phyloP scores from a whole-genome alignment of 2,888 invertebrate genomes.

The Balanococcus diminutus region DNA sequence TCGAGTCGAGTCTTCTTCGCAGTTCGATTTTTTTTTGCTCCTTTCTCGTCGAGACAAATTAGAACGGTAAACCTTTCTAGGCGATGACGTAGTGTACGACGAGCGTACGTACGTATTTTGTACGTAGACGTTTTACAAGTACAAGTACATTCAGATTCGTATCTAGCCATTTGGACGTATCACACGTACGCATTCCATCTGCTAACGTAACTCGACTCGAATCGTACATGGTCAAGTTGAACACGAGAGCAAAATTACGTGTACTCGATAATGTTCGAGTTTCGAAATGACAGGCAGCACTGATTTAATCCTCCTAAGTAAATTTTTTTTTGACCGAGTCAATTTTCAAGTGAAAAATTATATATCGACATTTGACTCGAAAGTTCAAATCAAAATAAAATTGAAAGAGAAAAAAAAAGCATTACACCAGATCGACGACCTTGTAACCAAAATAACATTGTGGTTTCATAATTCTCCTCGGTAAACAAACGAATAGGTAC shows the following conservation, averaged over 20 bases:
- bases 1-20: neutral
- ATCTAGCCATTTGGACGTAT: neutral
- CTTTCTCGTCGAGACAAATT: no score
- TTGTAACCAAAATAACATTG: conserved; percentile 5
- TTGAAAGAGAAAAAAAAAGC: neutral
- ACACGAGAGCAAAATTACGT: neutral
- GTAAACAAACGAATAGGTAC: neutral
- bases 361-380: neutral
- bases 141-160: neutral
- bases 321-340: no score
- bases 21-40: neutral
- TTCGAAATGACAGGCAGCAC: neutral
- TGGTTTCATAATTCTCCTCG: neutral
- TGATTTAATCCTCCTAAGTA: neutral
- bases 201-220: neutral
- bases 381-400: neutral
- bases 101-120: neutral
- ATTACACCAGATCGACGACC: conserved; percentile 5
- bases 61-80: neutral
- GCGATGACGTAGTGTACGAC: neutral
- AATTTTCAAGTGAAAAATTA: neutral
- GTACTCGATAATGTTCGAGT: neutral
- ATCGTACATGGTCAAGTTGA: neutral
- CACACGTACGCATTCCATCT: neutral
- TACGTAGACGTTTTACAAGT: neutral